A percentile compares a stretch with the other conserved stretches of the same genome.
Conservation (phyloP, 2,888 invertebrate genomes). For the Ormyrus nitidulus region DNA sequence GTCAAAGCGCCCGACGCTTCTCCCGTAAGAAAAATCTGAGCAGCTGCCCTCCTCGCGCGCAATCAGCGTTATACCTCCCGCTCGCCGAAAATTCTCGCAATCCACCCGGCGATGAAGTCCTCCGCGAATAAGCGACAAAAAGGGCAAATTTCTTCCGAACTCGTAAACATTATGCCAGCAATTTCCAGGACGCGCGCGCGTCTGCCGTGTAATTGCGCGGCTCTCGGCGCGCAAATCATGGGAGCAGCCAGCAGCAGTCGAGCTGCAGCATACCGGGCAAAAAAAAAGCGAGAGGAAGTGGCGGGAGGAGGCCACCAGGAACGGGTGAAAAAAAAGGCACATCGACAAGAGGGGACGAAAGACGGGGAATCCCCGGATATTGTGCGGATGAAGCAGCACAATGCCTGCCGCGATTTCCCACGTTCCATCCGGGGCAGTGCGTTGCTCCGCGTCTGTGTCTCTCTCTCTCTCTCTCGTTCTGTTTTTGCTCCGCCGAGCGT, state of each 20-base stretch:
- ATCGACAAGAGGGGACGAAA: slow-evolving; percentile 7
- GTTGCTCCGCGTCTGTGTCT: slow-evolving; percentile 34
- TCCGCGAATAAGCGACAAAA: background rate
- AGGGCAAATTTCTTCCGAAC: slow-evolving; percentile 20
- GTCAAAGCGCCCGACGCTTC: too few species aligned
- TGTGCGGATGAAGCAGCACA: slow-evolving; percentile 52
- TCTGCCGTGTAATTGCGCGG: slow-evolving; percentile 59
- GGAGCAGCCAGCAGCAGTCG: slow-evolving; percentile 42
- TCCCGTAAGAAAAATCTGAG: too few species aligned
- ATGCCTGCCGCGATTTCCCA: slow-evolving; percentile 59
- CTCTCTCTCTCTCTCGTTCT: background rate
- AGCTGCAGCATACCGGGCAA: slow-evolving; percentile 23
- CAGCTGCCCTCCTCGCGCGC: too few species aligned
- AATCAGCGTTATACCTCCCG: too few species aligned
- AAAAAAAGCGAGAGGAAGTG: slow-evolving; percentile 35
- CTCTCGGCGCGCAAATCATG: slow-evolving; percentile 63
- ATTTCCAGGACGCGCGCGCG: slow-evolving; percentile 53
- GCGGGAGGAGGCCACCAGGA: background rate
- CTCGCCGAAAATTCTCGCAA: too few species aligned
- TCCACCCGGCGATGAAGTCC: too few species aligned
- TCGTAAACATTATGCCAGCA: slow-evolving; percentile 34
- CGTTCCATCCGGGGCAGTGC: slow-evolving; percentile 59
- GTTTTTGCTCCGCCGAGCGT: too few species aligned
- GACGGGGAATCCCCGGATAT: slow-evolving; percentile 53
- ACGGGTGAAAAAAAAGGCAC: background rate